Percentiles rank a stretch among this genome's conserved stretches.
These are phyloP conservation scores for Chaetogeoica ovagalla DNA, from an alignment of 2,888 invertebrate genomes.

Conservation along the genomic window DNA sequence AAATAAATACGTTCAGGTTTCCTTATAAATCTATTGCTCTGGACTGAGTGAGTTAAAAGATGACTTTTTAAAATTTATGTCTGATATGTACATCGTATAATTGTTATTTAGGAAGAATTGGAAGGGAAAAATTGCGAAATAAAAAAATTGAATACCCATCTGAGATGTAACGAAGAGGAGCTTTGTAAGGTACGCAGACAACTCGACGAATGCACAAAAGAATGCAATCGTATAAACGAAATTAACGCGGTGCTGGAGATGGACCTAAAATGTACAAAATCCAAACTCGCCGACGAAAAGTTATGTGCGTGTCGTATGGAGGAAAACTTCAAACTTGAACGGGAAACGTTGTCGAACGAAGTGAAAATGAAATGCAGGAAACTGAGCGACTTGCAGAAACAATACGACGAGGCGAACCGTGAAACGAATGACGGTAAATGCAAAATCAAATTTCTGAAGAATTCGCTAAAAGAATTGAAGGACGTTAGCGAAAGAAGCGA, in stretches of 20 bases:
- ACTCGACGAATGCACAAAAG: background rate
- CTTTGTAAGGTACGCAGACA: background rate
- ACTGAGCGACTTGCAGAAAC: background rate
- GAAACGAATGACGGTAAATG: background rate
- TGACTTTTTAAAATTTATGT: too few relatives aligned
- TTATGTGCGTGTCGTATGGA: background rate
- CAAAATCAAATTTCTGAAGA: background rate
- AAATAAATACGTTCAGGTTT: too few relatives aligned
- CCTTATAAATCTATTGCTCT: too few relatives aligned
- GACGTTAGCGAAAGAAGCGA: background rate
- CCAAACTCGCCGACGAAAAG: background rate
- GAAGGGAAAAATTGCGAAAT: background rate
- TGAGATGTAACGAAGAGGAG: constrained; percentile 1
- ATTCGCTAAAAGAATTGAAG: background rate
- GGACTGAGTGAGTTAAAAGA: too few relatives aligned
- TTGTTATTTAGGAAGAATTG: background rate
- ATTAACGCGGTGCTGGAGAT: background rate
- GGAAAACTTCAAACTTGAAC: background rate
- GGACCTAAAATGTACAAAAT: background rate
- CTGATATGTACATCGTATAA: too few relatives aligned
- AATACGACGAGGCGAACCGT: background rate
- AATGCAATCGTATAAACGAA: background rate
- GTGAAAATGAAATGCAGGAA: background rate
- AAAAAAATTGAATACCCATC: background rate
- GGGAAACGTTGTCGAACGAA: background rate